These are phyloP conservation scores for Paedocypris micromegethes DNA, from an alignment of 2,797 vertebrate genomes.

Conservation along the genomic window DNA sequence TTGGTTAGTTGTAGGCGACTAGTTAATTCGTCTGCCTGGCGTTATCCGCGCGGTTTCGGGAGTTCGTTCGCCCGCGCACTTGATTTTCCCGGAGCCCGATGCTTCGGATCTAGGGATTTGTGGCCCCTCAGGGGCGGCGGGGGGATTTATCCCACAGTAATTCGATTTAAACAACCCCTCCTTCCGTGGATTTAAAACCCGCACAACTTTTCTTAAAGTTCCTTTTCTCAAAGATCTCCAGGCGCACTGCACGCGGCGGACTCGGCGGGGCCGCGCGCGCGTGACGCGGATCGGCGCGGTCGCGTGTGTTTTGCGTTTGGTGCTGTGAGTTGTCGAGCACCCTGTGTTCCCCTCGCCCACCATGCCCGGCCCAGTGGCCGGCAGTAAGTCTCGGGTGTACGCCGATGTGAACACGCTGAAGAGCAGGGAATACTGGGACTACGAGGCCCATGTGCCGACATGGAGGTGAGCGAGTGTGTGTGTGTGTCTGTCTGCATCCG, in stretches of 20 bases:
- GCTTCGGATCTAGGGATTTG: conserved; percentile 40
- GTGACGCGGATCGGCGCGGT: conserved; percentile 14
- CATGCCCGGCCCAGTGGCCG: conserved; percentile 93
- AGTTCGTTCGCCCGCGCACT: conserved; percentile 10
- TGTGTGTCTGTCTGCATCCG: too few species aligned
- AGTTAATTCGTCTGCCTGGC: too few species aligned
- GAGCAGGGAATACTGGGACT: conserved; percentile 97
- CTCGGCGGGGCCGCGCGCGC: conserved; percentile 37
- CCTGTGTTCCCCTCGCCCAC: conserved; percentile 66
- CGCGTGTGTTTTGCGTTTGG: conserved; percentile 15
- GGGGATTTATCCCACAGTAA: conserved; percentile 49
- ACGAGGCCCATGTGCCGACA: conserved; percentile 88
- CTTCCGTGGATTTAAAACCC: conserved; percentile 29
- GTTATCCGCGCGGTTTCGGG: too few species aligned
- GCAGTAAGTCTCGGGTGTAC: conserved; percentile 95
- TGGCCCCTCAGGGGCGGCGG: conserved; percentile 52
- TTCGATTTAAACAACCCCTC: conserved; percentile 43
- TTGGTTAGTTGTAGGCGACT: conserved; percentile 39
- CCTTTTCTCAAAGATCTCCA: conserved; percentile 24
- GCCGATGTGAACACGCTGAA: conserved; percentile 95
- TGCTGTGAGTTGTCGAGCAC: conserved; percentile 42
- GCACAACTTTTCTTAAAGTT: conserved; percentile 4
- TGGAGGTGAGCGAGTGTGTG: conserved; percentile 82
- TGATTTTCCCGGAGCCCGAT: conserved; percentile 23
- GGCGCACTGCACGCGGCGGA: conserved; percentile 47